Conservation (phyloP, 2,888 invertebrate genomes). For the Ametastegia equiseti region DNA sequence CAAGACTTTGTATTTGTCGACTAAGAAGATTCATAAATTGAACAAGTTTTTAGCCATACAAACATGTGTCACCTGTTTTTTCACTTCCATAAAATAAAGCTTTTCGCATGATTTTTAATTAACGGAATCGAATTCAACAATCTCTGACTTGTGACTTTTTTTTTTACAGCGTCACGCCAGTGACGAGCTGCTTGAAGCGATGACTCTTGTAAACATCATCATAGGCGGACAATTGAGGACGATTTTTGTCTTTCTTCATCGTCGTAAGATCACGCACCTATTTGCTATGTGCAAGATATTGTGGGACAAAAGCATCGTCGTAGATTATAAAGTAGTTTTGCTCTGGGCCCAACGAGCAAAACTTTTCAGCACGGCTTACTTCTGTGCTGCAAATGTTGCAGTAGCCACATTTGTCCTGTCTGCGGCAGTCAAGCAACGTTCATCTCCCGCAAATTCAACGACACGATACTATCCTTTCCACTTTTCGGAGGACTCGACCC, state of each 20-base stretch:
- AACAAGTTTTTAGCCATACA: too few species aligned
- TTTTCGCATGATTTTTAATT: neutral
- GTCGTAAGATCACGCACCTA: constrained; percentile 46
- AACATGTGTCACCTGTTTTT: too few species aligned
- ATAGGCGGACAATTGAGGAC: neutral
- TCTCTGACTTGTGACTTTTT: neutral
- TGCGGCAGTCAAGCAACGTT: neutral
- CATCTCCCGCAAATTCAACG: neutral
- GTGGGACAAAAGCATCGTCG: constrained; percentile 52
- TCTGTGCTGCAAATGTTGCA: neutral
- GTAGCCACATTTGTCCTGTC: neutral
- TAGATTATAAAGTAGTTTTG: neutral
- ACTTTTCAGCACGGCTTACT: neutral
- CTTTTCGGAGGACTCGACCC: neutral
- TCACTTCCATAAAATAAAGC: neutral
- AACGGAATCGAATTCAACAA: neutral
- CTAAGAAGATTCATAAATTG: too few species aligned
- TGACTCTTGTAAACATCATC: neutral
- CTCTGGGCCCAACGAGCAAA: neutral
- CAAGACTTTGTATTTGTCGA: too few species aligned
- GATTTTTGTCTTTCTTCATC: neutral
- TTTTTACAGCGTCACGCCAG: neutral
- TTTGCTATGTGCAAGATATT: constrained; percentile 53
- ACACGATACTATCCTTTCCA: constrained; percentile 2
- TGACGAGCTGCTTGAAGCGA: neutral